Conservation (phyloP, 2,888 invertebrate genomes). For the Ormyrus pomaceus region DNA sequence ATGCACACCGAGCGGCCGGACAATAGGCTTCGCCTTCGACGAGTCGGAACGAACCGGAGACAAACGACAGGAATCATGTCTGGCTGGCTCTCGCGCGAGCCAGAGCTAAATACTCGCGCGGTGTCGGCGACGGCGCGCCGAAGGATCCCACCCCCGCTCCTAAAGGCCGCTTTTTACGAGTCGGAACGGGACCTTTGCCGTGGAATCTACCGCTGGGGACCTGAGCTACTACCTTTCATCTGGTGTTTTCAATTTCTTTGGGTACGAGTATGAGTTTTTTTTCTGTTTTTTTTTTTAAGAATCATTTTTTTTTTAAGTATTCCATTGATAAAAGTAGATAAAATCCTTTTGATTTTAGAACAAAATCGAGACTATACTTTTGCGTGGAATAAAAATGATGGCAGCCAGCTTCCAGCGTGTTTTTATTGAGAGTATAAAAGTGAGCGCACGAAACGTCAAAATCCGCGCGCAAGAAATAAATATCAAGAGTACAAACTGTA, state of each 20-base stretch:
- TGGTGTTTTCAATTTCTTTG: no score
- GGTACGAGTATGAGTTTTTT: background rate
- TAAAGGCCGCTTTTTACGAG: background rate
- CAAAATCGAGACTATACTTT: no score
- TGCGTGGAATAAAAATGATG: no score
- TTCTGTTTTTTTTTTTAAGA: background rate
- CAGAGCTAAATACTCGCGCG: constrained; percentile 31
- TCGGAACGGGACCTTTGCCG: background rate
- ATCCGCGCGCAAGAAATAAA: no score
- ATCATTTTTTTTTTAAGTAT: background rate
- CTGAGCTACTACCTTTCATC: no score
- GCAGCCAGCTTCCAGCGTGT: no score
- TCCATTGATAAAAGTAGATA: background rate
- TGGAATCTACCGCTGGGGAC: background rate
- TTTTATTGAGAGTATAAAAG: no score
- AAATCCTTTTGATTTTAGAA: background rate
- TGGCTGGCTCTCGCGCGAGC: constrained; percentile 64
- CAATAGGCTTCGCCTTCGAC: constrained; percentile 59
- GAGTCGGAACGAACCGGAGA: constrained; percentile 67
- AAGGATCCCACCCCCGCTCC: background rate
- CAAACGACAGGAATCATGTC: constrained; percentile 75
- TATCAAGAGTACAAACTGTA: no score
- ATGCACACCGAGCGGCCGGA: constrained; percentile 39
- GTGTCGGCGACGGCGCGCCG: constrained; percentile 2
- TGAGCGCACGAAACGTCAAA: no score